Conservation (phyloP, 2,113 vertebrate species). For the Microtus montanus region DNA sequence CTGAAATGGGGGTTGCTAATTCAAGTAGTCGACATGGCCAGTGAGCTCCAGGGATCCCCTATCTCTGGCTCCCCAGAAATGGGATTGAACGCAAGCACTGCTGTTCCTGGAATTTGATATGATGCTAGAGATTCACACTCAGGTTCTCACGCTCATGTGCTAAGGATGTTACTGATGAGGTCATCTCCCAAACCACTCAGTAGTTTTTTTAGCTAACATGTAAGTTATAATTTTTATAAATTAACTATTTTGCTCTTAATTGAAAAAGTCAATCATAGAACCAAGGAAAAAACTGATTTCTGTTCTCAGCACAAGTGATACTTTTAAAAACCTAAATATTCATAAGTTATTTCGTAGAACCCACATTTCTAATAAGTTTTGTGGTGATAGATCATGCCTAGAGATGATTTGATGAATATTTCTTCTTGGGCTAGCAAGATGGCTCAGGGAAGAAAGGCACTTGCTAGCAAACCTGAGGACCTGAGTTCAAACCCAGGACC, state of each 20-base stretch:
- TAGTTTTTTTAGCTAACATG: background rate
- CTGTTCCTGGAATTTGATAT: background rate
- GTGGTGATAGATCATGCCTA: background rate
- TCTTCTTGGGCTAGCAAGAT: background rate
- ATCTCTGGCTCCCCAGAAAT: background rate
- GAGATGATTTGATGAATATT: background rate
- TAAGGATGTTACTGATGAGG: background rate
- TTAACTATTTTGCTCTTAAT: conserved; percentile 74
- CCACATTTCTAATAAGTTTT: background rate
- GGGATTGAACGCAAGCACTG: no score
- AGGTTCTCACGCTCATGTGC: background rate
- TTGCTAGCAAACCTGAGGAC: background rate
- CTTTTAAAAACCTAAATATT: conserved; percentile 44
- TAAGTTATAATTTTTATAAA: conserved; percentile 73
- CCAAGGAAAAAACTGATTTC: conserved; percentile 45
- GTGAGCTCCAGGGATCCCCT: background rate
- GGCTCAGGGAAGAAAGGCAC: background rate
- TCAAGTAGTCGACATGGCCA: no score
- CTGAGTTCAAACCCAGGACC: no score
- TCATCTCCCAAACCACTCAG: background rate
- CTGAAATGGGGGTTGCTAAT: background rate
- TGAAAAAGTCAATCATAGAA: conserved; percentile 73
- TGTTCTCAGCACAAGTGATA: conserved; percentile 38
- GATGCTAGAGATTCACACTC: background rate
- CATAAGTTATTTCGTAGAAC: background rate